Evolutionary conservation across 92 coral and sea anemone genomes (phyloP), one percentile per base, ranked within the genome.

Genomic region (Phenganax stokvisi): DNA sequence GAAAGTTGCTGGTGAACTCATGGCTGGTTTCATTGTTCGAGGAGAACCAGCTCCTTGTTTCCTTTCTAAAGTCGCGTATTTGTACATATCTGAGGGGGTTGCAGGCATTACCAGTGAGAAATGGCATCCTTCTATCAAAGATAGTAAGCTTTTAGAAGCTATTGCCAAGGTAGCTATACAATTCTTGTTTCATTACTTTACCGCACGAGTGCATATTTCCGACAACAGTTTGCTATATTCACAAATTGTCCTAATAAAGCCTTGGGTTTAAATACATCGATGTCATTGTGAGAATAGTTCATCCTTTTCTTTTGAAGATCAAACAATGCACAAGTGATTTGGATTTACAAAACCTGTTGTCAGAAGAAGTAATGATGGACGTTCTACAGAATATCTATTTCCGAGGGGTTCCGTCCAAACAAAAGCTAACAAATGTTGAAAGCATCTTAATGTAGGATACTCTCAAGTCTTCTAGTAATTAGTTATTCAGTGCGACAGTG

Each of bases 331-430:
- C 27, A 47, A 85, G 84, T 51, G 81, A 85, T 65, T 73, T 75
- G 55, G 79, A 85, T 67, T 86, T 88, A 28, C 86, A 88, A 76
- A 81, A 77, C 65, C 57, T 88, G 52, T 85, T 88, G 47, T 74
- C 72, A 30, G 81, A 88, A 75, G 86, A 88, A 84, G 73, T 60
- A 52, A 88, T 88, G 81, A 78, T 88, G 84, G 88, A 88, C 70
- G 80, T 80, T 52, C 87, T 81, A 16, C 80, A 83, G 56, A 70
- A 58, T 57, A 77, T 85, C 28, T 86, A 85, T 51, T 88, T 81
- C 74, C 67, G 89, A 60, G 89, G 89, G 27, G 88, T 85, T 27
- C 89, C 91, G 56, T 82, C 88, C 47, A 85, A 82, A 76, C 84
- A 85, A 62, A 81, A 81, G 58, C 66, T 88, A 76, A 51, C 67